Evolutionary conservation across 2,888 invertebrate genomes (phyloP), one percentile per base, ranked within the genome.

Genomic region (Bellardia pandia): DNA sequence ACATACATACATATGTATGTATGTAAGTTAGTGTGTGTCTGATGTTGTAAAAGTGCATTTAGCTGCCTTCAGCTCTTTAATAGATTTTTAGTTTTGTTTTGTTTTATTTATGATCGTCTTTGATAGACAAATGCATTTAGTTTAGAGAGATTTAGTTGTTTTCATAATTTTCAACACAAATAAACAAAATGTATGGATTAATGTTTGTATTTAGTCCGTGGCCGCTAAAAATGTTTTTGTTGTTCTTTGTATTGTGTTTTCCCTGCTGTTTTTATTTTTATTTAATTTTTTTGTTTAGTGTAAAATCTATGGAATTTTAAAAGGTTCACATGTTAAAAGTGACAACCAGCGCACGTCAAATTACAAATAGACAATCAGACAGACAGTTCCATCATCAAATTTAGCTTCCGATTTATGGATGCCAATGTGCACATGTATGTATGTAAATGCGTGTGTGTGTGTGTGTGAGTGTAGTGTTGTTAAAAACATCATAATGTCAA

Each of bases 251-350:
- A 45, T 53, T 66, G 77, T 77, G 51, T 68, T 30, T 51, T 71
- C 11, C 66, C 30, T 40, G 48, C 58, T 77, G 64, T 72, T 72
- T 48, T 84, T 66, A 51, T 77, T 51, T 33, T 33, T 33, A 5
- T 33, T 37, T 6, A 37, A 2, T 37, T 37, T 37, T 37, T 37
- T 37, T 45, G 2, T 56, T 23, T 0, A 86, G 90, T 89, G 87
- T 56, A 89, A 90, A 90, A 90, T 91, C 89, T 89, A 86, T 90
- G 91, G 92, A 90, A 92, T 92, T 91, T 92, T 92, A 92, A 92
- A 92, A 92, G 92, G 92, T 92, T 92, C 92, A 89, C 80, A 86
- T 89, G 86, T 88, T 86, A 77, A 88, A 85, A 85, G 81, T 76
- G 79, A 84, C 69, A 83, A 77, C 48, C 81, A 85, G 81, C 88